Conservation (phyloP, 2,113 vertebrate species). For the Oncorhynchus masou region DNA sequence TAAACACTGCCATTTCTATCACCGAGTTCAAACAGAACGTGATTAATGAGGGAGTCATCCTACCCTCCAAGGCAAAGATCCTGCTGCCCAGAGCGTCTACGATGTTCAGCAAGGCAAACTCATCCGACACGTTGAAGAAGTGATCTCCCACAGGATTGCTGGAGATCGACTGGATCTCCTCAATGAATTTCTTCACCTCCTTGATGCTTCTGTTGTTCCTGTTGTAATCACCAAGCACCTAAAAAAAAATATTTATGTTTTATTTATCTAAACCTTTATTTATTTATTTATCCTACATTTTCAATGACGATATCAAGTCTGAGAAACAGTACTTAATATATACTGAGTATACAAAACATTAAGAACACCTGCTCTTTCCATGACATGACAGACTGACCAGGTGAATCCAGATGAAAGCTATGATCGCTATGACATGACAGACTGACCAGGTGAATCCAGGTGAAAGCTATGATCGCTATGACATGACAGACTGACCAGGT, state of each 20-base stretch:
- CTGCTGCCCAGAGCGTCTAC: constrained; percentile 88
- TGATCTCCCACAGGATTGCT: constrained; percentile 84
- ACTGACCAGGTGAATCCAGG: no score
- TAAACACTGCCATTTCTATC: not conserved
- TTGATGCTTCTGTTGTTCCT: constrained; percentile 85
- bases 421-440: no score
- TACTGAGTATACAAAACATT: no score
- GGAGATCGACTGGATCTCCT: constrained; percentile 90
- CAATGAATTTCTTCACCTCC: constrained; percentile 79
- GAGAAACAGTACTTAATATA: not conserved
- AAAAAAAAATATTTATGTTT: constrained; percentile 23
- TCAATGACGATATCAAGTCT: not conserved
- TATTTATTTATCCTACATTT: not conserved
- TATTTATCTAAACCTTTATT: no score
- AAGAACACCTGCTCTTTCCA: no score
- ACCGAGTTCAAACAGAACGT: not conserved
- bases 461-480: no score
- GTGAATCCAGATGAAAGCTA: no score
- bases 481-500: no score
- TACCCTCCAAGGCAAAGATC: constrained; percentile 97
- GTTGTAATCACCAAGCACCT: constrained; percentile 95
- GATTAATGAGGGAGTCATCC: not conserved
- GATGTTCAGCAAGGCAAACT: constrained; percentile 85
- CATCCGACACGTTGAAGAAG: constrained; percentile 97
- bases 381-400: no score